Base-by-base conservation (phyloP, 30 jellyfish, hydroid and myxozoan genomes). In the Aurelia aurita region DNA sequence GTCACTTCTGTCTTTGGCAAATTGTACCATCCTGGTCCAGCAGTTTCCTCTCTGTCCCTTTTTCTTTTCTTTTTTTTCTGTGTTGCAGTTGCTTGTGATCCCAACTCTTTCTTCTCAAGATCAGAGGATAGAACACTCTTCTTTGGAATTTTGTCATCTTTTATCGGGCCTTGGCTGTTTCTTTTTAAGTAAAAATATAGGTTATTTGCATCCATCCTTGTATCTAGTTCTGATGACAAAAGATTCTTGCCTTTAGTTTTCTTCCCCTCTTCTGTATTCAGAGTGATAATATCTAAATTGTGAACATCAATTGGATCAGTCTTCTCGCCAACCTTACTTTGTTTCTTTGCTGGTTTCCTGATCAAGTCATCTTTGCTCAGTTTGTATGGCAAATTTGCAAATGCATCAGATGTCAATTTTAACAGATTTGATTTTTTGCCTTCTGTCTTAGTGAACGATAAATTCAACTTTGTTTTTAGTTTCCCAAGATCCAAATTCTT, bases 1-100 rank as follows among this genome's bases (percentile, higher is more conserved):
- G 97, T 90, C 80, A 86, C 27, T 70, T 95, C 95, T 35, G 98
- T 70, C 39, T 90, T 91, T 59, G 98, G 99, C 68, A 95, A 32
- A 60, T 95, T 85, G 88, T 66, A 95, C 99, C 99, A 95, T 2
- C 99, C 98, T 9, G 87, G 86, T 20, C 99, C 99, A 43, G 99
- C 97, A 0, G 99, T 95, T 74, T 95, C 99, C 18, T 85, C 90
- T 22, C 61, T 25, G 53, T 72, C 51, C 57, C 32, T 69, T 62
- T 79, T 94, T 25, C 87, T 83, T 27, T 75, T 75, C 67, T 72
- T 62, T 77, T 28, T 85, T 60, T 32, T 63, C 74, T 85, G 85
- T 27, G 77, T 34, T 55, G 49, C 84, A 31, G 47, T 73, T 28
- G 7, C 46, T 5, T 45, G 34, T 12, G 71, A 60, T 31, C 54